Evolutionary conservation across 2,888 invertebrate genomes (phyloP).

Genomic region (Drosophila stalkeri): DNA sequence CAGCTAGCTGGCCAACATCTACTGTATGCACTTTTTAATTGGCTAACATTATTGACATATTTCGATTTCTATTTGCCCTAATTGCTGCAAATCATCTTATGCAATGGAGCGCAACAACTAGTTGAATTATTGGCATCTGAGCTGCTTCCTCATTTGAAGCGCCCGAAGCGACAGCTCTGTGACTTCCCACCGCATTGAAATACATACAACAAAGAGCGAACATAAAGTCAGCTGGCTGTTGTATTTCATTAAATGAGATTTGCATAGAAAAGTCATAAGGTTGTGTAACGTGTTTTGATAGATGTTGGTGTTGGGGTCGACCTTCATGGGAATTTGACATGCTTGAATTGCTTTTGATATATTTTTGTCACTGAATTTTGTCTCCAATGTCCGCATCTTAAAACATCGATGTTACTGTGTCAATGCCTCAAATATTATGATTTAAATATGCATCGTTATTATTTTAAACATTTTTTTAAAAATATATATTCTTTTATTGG

Average conservation of each 20-base stretch:
- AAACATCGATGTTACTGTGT: conserved; percentile 68
- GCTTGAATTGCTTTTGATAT: conserved; percentile 29
- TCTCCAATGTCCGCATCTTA: conserved; percentile 10
- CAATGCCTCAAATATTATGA: conserved; percentile 58
- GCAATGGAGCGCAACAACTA: conserved; percentile 22
- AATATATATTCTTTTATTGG: background rate
- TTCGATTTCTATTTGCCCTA: conserved; percentile 31
- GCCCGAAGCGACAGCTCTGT: conserved; percentile 24
- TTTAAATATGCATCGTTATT: background rate
- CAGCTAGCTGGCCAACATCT: background rate
- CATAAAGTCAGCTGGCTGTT: conserved; percentile 14
- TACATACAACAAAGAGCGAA: conserved; percentile 7
- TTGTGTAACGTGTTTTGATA: conserved; percentile 45
- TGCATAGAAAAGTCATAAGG: conserved; percentile 49
- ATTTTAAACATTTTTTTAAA: conserved; percentile 25
- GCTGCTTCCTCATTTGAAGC: conserved; percentile 40
- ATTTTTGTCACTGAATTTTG: conserved; percentile 25
- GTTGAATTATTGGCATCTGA: conserved; percentile 30
- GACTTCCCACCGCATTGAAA: conserved; percentile 25
- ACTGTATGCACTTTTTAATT: background rate
- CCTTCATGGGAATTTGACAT: conserved; percentile 68
- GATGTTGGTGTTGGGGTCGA: conserved; percentile 43
- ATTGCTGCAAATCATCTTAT: conserved; percentile 33
- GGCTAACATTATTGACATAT: background rate
- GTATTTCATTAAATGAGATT: conserved; percentile 65